Evolutionary conservation across 1,140 invertebrate genomes (phyloP).

Genomic region (Muscidifurax raptorellus): DNA sequence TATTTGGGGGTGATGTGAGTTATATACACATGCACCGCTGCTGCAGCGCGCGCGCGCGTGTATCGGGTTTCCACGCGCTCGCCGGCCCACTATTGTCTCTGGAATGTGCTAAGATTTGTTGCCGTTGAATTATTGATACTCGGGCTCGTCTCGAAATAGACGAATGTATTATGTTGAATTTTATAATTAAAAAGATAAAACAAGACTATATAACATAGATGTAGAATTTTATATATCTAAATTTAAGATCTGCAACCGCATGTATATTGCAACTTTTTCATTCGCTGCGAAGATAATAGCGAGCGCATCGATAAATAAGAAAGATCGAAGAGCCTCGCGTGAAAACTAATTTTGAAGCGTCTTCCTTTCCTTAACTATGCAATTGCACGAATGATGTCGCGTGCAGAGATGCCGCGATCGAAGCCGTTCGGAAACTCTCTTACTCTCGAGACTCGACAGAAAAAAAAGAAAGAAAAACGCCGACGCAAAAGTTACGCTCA

Average conservation of each 20-base stretch:
- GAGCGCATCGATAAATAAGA: slow-evolving; percentile 34
- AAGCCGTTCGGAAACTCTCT: background rate
- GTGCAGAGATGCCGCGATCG: slow-evolving; percentile 27
- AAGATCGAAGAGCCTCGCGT: slow-evolving; percentile 17
- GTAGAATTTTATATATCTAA: background rate
- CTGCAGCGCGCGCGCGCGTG: background rate
- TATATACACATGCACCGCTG: too few species aligned
- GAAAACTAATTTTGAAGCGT: slow-evolving; percentile 34
- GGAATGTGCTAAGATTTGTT: background rate
- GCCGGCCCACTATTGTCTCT: background rate
- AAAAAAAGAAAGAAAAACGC: background rate
- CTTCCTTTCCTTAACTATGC: slow-evolving; percentile 15
- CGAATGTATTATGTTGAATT: too few species aligned
- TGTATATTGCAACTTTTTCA: too few species aligned
- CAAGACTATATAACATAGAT: too few species aligned
- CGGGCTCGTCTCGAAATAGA: background rate
- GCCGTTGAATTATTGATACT: background rate
- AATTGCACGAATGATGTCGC: slow-evolving; percentile 39
- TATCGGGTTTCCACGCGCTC: background rate
- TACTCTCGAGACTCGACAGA: too few species aligned
- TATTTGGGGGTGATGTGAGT: background rate
- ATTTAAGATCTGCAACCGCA: background rate
- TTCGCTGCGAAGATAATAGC: background rate
- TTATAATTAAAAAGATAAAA: too few species aligned
- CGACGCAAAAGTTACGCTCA: background rate